Percentiles rank a stretch among this genome's conserved stretches.
These are phyloP conservation scores for Slavum lentiscoides DNA, from an alignment of 2,888 invertebrate species.

Conservation along the genomic window DNA sequence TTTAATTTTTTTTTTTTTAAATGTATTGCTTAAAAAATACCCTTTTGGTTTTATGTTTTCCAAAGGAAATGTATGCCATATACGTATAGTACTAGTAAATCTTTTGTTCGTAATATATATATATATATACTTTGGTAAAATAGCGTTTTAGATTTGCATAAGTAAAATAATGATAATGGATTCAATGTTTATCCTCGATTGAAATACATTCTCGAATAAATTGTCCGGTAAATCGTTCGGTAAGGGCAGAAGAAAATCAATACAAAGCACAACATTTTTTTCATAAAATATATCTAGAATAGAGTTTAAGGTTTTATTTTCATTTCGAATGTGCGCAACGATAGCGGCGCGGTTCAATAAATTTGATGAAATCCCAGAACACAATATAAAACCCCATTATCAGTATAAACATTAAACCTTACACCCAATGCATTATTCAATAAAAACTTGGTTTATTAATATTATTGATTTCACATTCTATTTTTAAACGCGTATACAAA, in stretches of 20 bases:
- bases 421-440: no score
- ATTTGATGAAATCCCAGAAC: not conserved
- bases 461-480: no score
- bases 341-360: not conserved
- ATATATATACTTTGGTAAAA: slow-evolving; percentile 4
- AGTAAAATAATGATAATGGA: slow-evolving; percentile 6
- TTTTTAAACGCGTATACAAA: no score
- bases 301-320: not conserved
- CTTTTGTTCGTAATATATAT: slow-evolving; percentile 11
- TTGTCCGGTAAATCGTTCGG: not conserved
- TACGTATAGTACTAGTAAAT: not conserved
- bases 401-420: no score
- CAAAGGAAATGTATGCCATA: not conserved
- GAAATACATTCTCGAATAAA: not conserved
- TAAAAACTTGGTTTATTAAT: no score
- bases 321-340: no score
- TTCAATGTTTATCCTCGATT: slow-evolving; percentile 2
- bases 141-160: slow-evolving; percentile 10
- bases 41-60: not conserved
- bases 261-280: not conserved
- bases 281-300: not conserved
- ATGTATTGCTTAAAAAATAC: not conserved
- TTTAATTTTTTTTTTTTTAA: not conserved
- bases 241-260: not conserved
- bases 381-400: not conserved